Conservation (phyloP, 1,140 invertebrate genomes). For the Drosophila burlai region DNA sequence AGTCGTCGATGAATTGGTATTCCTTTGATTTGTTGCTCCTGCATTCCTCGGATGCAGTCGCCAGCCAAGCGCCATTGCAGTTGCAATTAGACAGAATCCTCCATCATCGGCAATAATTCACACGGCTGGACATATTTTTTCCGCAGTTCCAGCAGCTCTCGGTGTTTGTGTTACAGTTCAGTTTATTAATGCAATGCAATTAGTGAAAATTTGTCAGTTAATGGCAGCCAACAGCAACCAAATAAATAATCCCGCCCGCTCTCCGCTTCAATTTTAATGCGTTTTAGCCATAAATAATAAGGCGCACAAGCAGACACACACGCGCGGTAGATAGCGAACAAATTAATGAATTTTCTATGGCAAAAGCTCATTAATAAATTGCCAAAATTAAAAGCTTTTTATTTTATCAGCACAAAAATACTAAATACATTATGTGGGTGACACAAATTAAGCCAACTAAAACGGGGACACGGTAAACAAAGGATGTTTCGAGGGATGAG, state of each 20-base stretch:
- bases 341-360: slow-evolving; percentile 71
- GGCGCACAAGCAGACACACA: slow-evolving; percentile 11
- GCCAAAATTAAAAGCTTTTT: slow-evolving; percentile 72
- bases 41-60: slow-evolving; percentile 37
- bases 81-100: slow-evolving; percentile 64
- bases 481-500: slow-evolving; percentile 5
- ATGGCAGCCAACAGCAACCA: slow-evolving; percentile 67
- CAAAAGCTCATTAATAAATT: slow-evolving; percentile 74
- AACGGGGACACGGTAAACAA: slow-evolving; percentile 41
- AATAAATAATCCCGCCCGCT: slow-evolving; percentile 68
- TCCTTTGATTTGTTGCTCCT: slow-evolving; percentile 71
- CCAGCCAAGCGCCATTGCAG: slow-evolving; percentile 29
- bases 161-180: slow-evolving; percentile 48
- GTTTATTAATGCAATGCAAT: slow-evolving; percentile 82
- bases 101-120: slow-evolving; percentile 41
- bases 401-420: slow-evolving; percentile 25
- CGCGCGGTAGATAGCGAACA: slow-evolving; percentile 41
- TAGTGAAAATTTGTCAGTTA: slow-evolving; percentile 82
- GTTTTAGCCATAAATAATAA: slow-evolving; percentile 79
- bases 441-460: slow-evolving; percentile 39
- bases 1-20: slow-evolving; percentile 68
- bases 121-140: slow-evolving; percentile 27
- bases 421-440: slow-evolving; percentile 36
- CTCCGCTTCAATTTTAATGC: slow-evolving; percentile 65
- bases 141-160: neutral